Evolutionary conservation across 1,140 invertebrate genomes (phyloP).

Genomic region (Drosophila sp.): DNA sequence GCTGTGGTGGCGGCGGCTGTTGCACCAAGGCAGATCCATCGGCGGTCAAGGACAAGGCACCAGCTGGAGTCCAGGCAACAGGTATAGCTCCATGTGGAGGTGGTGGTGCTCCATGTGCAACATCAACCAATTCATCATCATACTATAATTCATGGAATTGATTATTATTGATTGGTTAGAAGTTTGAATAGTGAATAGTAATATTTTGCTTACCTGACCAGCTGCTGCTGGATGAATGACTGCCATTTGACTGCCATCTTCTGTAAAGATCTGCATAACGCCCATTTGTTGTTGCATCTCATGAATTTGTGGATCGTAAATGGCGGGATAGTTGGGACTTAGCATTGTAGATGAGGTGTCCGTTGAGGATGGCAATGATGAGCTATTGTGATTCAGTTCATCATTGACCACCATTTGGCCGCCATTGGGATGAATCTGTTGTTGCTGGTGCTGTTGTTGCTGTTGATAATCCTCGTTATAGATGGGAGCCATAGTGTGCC

Average conservation of each 20-base stretch:
- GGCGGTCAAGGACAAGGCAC: background rate
- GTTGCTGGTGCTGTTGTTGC: conserved; percentile 44
- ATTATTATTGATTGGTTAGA: background rate
- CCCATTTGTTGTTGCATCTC: conserved; percentile 79
- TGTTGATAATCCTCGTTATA: conserved; percentile 73
- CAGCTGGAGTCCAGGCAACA: conserved; percentile 50
- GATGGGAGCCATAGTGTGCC: conserved; percentile 63
- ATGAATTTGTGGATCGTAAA: conserved; percentile 76
- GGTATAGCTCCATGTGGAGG: conserved; percentile 58
- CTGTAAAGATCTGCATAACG: conserved; percentile 74
- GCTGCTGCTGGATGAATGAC: conserved; percentile 61
- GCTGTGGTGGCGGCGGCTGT: conserved; percentile 25
- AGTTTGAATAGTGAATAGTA: background rate
- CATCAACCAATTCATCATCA: conserved; percentile 65
- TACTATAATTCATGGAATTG: conserved; percentile 34
- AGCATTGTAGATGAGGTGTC: conserved; percentile 73
- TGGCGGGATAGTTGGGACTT: conserved; percentile 72
- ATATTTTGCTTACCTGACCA: conserved; percentile 47
- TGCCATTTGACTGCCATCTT: conserved; percentile 66
- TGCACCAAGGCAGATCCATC: background rate
- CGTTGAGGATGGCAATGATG: conserved; percentile 66
- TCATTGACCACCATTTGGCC: conserved; percentile 49
- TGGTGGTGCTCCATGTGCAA: conserved; percentile 18
- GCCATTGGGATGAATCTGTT: conserved; percentile 41
- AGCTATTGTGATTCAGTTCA: conserved; percentile 74